Percentiles rank a stretch among this genome's conserved stretches.
Evolutionary conservation across 2,888 invertebrate species (phyloP).

Genomic region (Scaptomyza caliginosa): DNA sequence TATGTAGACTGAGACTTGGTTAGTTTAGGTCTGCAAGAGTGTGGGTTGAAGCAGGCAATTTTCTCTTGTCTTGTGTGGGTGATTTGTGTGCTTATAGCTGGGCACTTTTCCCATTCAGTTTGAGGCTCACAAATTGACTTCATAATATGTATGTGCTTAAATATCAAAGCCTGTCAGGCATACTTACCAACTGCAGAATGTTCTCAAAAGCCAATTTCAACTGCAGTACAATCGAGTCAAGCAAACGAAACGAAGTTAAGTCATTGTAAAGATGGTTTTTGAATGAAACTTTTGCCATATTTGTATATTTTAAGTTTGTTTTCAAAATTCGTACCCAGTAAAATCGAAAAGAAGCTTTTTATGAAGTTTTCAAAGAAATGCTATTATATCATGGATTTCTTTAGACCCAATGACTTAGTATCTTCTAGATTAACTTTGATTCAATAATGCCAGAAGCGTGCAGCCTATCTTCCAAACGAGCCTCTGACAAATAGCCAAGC

Average conservation of each 20-base stretch:
- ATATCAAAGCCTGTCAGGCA: constrained; percentile 20
- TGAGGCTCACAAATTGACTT: constrained; percentile 24
- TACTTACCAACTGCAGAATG: constrained; percentile 14
- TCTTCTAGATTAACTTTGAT: background rate
- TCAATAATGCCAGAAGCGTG: constrained; percentile 1
- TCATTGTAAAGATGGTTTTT: background rate
- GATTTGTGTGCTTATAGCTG: constrained; percentile 16
- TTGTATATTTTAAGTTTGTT: background rate
- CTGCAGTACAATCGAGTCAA: background rate
- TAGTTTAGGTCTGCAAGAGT: background rate
- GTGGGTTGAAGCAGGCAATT: background rate
- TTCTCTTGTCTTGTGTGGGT: constrained; percentile 19
- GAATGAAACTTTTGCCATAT: background rate
- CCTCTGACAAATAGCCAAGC: constrained; percentile 29
- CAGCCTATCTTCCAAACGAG: constrained; percentile 1
- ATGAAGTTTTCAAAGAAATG: background rate
- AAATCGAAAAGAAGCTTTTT: background rate
- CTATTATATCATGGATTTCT: background rate
- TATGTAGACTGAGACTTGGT: constrained; percentile 20
- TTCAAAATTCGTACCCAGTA: background rate
- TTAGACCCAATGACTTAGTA: background rate
- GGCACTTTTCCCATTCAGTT: constrained; percentile 30
- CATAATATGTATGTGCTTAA: constrained; percentile 18
- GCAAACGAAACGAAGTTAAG: background rate
- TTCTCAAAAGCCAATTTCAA: background rate